A percentile compares a stretch with the other conserved stretches of the same genome.
Evolutionary conservation across 2,113 vertebrate genomes (phyloP).

Genomic region (Triplophysa dalaica): DNA sequence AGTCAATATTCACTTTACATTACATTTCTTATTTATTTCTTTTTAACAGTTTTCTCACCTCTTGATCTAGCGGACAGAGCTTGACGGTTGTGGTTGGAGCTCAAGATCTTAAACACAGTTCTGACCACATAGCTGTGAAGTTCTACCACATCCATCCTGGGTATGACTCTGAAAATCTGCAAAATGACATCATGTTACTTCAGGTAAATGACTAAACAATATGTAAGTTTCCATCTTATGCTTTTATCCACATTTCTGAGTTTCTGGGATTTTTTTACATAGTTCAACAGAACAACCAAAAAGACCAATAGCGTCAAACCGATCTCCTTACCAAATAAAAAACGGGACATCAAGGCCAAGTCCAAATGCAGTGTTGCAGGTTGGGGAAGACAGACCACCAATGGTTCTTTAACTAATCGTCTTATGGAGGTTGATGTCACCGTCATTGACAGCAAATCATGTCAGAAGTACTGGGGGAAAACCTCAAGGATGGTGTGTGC

Average conservation of each 20-base stretch:
- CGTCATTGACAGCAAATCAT: background rate
- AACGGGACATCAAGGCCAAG: background rate
- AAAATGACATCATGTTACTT: constrained; percentile 54
- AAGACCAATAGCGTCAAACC: background rate
- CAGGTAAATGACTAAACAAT: constrained; percentile 50
- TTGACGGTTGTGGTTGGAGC: constrained; percentile 6
- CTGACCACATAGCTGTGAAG: constrained; percentile 16
- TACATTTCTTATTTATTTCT: background rate
- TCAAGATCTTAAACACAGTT: constrained; percentile 17
- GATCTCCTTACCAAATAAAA: background rate
- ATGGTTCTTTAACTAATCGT: background rate
- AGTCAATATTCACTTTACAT: background rate
- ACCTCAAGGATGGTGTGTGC: background rate
- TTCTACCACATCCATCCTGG: constrained; percentile 55
- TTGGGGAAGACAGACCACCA: background rate
- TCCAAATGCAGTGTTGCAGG: constrained; percentile 1
- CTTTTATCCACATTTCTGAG: too few relatives aligned
- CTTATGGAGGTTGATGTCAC: constrained; percentile 7
- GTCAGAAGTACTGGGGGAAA: background rate
- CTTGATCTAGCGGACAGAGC: constrained; percentile 1
- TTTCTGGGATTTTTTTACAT: background rate
- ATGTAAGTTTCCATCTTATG: too few relatives aligned
- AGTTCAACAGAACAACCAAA: constrained; percentile 31
- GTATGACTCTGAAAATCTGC: background rate
- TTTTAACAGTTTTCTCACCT: background rate